phyloP scores from a whole-genome alignment of 1,140 invertebrate genomes.

The Branchinecta lindahli region DNA sequence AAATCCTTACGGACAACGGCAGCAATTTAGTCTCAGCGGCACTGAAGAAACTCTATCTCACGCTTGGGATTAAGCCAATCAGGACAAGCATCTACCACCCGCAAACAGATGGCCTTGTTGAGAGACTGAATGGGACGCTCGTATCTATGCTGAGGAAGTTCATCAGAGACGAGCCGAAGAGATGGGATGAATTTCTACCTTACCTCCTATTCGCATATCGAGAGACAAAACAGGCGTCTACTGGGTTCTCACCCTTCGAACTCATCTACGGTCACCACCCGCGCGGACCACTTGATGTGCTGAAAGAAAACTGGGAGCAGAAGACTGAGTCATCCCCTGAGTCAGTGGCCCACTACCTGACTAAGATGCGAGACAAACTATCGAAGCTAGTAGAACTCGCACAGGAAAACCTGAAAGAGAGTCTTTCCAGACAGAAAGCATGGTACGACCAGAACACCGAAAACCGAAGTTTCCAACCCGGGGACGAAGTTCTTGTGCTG shows the following conservation, averaged over 20 bases:
- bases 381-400: background rate
- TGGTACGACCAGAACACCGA: background rate
- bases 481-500: background rate
- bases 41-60: constrained; percentile 29
- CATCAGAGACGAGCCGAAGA: constrained; percentile 21
- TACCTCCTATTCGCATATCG: constrained; percentile 25
- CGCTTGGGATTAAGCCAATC: constrained; percentile 20
- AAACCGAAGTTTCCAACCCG: background rate
- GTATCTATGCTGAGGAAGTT: constrained; percentile 25
- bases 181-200: constrained; percentile 27
- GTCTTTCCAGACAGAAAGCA: background rate
- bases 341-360: background rate
- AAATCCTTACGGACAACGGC: constrained; percentile 32
- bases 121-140: constrained; percentile 24
- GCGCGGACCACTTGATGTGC: background rate
- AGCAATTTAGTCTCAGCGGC: constrained; percentile 31
- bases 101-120: constrained; percentile 26
- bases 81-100: constrained; percentile 25
- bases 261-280: constrained; percentile 25
- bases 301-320: background rate
- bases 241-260: constrained; percentile 23
- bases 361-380: background rate
- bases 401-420: background rate
- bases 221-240: constrained; percentile 21
- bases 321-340: no score